Base-by-base conservation (phyloP, 2,888 invertebrate species). In the Drosophila phalerata region DNA sequence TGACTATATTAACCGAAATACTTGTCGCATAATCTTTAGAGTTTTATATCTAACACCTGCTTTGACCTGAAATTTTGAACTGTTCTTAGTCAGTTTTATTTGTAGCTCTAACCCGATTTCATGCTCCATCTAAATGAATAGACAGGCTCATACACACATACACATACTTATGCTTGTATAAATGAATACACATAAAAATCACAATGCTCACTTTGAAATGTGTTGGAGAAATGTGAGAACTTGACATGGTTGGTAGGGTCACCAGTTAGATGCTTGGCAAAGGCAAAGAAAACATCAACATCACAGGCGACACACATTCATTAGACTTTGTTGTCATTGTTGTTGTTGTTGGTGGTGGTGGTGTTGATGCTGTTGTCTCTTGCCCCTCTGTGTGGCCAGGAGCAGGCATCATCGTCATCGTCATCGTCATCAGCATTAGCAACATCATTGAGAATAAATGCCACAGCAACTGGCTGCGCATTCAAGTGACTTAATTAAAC, bases 381-480 rank as follows among this genome's bases (percentile, higher is more conserved):
- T n/a, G n/a, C n/a, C n/a, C n/a, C n/a, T n/a, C 9, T 8, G 11
- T 22, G 11, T 63, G 52, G 30, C n/a, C 10, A 25, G 45, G 52
- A 47, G 60, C 37, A 49, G 60, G 34, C 60, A 67, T 66, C 79
- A 66, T 19, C 42, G 73, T 78, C 84, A 84, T 86, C 84, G 84
- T 66, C 79, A 66, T 19, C 42, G 73, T 78, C 84, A 84, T 86
- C 85, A 86, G 67, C 81, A 84, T 83, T 83, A 84, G 81, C 79
- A 86, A 84, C 87, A 78, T 82, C 87, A 84, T 82, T 86, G 81
- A 84, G 85, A 86, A 76, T 84, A 86, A 86, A 81, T 86, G 87
- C 81, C 81, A 86, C 70, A 84, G 75, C 85, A 83, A 84, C 84
- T 68, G 69, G 75, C 74, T 79, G 79, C 85, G 85, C 83, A 83